Conservation (phyloP, 1,140 invertebrate genomes). For the Laodelphax striatellus region DNA sequence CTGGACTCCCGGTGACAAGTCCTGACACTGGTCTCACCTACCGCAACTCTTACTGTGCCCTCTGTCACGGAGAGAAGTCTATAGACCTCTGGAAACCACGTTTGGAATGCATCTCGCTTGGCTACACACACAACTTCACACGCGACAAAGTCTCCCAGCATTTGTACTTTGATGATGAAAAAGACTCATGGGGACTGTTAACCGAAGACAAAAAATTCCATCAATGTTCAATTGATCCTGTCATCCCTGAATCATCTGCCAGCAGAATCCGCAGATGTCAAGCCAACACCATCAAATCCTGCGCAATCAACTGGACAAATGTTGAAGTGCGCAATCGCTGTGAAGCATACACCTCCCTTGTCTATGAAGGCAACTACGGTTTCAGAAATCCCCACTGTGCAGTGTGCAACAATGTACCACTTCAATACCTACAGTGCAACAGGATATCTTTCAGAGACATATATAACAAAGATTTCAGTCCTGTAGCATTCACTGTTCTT, state of each 20-base stretch:
- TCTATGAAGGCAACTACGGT: conserved; percentile 28
- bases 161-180: conserved; percentile 7
- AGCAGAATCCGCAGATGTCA: conserved; percentile 22
- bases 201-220: conserved; percentile 13
- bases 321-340: conserved; percentile 27
- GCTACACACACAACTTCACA: conserved; percentile 11
- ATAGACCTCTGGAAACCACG: conserved; percentile 33
- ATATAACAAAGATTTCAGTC: conserved; percentile 31
- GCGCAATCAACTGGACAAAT: conserved; percentile 29
- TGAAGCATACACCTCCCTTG: conserved; percentile 33
- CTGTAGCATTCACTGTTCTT: conserved; percentile 37
- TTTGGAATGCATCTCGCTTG: conserved; percentile 31
- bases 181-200: conserved; percentile 16
- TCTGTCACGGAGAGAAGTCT: conserved; percentile 36
- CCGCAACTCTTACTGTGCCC: conserved; percentile 42
- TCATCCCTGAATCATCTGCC: conserved; percentile 20
- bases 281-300: conserved; percentile 24
- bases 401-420: conserved; percentile 36
- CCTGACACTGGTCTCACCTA: conserved; percentile 35
- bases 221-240: conserved; percentile 21
- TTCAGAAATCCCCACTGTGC: conserved; percentile 47
- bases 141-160: conserved; percentile 12
- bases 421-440: conserved; percentile 31
- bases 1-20: conserved; percentile 34
- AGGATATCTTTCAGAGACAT: conserved; percentile 14